Base-by-base conservation (phyloP, 2,113 vertebrate genomes). In the Gnathochromis pfefferi region DNA sequence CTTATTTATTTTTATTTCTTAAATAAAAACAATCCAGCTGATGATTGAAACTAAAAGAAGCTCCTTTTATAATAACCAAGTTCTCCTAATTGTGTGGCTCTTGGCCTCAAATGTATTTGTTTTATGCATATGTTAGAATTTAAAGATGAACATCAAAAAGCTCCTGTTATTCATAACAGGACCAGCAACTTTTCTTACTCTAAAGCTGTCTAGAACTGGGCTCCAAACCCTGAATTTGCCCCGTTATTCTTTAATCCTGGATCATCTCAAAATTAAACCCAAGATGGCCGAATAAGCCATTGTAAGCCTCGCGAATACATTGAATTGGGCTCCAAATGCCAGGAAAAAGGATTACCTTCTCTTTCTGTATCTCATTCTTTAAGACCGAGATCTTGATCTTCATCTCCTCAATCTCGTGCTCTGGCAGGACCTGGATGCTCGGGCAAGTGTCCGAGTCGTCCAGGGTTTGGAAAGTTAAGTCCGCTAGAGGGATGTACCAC, bases 341-440 rank as follows among this genome's bases (percentile, higher is more conserved):
- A 38, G 35, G 5, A 81, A 26, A 58, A 47, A 17, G 28, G 9
- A 38, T 88, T 89, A 99, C 99, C 98, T 96, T 97, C 86, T 99
- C 99, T 92, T 99, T 99, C 96, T 99, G 99, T 90, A 99, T 97
- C 88, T 99, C 99, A 2, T 95, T 99, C 95, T 99, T 99, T 88
- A 99, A 97, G 93, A 96, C 94, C 0, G 98, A 99, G 93, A 99
- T 99, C 96, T 99, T 99, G 93, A 97, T 98, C 95, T 99, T 99
- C 96, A 99, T 98, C 93, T 99, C 99, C 88, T 99, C 99, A 4
- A 99, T 97, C 95, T 99, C 99, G 0, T 99, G 97, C 95, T 99
- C 99, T 0, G 98, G 97, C 91, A 99, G 96, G 81, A 97, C 97
- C 12, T 99, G 99, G 65, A 99, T 96, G 82, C 97, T 98, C 0